A percentile compares a stretch with the other conserved stretches of the same genome.
phyloP scores from a whole-genome alignment of 2,113 vertebrate genomes.

The Odocoileus hemionus region DNA sequence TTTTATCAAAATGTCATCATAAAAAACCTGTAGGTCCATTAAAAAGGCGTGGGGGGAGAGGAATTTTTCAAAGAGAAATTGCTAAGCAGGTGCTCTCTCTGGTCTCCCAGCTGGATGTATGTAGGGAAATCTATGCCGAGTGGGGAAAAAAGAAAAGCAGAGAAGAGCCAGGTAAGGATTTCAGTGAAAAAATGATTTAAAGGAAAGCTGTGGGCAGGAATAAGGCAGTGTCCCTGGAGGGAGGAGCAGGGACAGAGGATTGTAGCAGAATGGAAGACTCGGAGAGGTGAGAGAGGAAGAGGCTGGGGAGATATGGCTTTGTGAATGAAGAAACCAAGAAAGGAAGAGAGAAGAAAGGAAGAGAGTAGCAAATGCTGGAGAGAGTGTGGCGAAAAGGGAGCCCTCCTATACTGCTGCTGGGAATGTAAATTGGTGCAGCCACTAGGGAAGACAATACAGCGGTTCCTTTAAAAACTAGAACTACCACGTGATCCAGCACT shows the following conservation, averaged over 20 bases:
- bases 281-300: neutral
- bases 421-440: neutral
- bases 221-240: neutral
- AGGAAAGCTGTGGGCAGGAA: rapidly evolving
- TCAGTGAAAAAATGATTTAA: neutral
- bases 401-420: neutral
- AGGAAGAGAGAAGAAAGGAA: neutral
- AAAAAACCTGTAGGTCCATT: neutral
- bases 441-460: neutral
- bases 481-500: neutral
- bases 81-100: neutral
- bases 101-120: neutral
- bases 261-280: neutral
- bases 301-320: too few relatives aligned
- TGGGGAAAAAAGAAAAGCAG: neutral
- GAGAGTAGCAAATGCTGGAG: neutral
- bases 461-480: neutral
- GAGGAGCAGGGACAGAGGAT: neutral
- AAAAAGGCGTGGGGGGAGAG: rapidly evolving
- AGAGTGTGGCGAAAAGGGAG: neutral
- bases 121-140: neutral
- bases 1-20: neutral
- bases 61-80: neutral
- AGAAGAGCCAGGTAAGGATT: neutral
- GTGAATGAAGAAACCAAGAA: neutral